These are phyloP conservation scores for Leptoteleia sp. DNA, from an alignment of 1,140 invertebrate genomes.

Conservation along the genomic window DNA sequence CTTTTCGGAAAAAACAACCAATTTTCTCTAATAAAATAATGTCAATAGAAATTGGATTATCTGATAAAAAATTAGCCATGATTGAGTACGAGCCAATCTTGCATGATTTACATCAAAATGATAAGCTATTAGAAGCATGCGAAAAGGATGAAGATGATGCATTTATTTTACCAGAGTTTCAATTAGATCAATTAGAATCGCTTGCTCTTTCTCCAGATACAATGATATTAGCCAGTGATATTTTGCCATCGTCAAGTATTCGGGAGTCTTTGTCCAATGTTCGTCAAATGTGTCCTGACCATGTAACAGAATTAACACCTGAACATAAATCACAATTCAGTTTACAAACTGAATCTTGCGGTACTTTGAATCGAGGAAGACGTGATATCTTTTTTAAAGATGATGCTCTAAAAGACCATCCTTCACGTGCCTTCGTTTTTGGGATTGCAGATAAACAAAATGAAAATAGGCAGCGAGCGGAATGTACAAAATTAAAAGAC, in stretches of 20 bases:
- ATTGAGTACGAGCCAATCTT: slow-evolving; percentile 74
- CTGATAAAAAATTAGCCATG: slow-evolving; percentile 69
- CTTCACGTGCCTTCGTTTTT: slow-evolving; percentile 38
- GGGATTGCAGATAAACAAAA: too few relatives aligned
- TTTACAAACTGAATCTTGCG: too few relatives aligned
- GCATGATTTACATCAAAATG: slow-evolving; percentile 71
- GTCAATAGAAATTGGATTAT: slow-evolving; percentile 72
- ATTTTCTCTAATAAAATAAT: slow-evolving; percentile 23
- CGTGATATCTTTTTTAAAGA: too few relatives aligned
- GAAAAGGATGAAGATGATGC: slow-evolving; percentile 71
- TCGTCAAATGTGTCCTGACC: slow-evolving; percentile 23
- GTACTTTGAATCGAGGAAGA: too few relatives aligned
- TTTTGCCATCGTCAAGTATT: slow-evolving; percentile 68
- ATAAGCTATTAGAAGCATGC: slow-evolving; percentile 70
- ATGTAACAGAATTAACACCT: slow-evolving; percentile 33
- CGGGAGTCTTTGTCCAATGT: slow-evolving; percentile 40
- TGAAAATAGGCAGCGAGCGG: too few relatives aligned
- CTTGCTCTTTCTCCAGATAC: slow-evolving; percentile 71
- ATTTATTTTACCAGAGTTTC: slow-evolving; percentile 75
- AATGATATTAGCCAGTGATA: slow-evolving; percentile 75
- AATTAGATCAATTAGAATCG: slow-evolving; percentile 75
- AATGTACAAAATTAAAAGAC: neutral
- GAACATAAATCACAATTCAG: slow-evolving; percentile 2
- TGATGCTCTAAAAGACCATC: neutral
- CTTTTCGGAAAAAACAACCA: too few relatives aligned